These are phyloP conservation scores for Halyomorpha halys DNA, from an alignment of 1,140 invertebrate genomes.

Conservation along the genomic window DNA sequence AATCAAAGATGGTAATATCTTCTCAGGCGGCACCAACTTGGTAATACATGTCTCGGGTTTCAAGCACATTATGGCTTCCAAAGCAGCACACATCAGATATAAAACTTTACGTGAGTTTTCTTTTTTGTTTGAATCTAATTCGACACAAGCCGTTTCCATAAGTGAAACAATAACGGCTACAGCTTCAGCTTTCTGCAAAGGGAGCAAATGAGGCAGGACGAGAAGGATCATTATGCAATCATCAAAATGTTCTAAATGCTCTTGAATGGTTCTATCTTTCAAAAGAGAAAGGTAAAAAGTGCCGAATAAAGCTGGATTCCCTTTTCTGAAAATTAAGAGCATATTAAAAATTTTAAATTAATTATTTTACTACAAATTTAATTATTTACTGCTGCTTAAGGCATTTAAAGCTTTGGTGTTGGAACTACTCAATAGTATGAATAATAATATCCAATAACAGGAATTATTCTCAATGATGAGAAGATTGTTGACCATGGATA, in stretches of 20 bases:
- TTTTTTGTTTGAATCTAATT: not conserved
- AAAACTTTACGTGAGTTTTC: not conserved
- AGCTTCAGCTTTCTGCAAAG: slow-evolving; percentile 20
- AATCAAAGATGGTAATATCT: slow-evolving; percentile 14
- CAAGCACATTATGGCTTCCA: slow-evolving; percentile 20
- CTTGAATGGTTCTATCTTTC: not conserved
- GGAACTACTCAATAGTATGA: too few species aligned
- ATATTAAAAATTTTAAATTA: not conserved
- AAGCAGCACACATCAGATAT: not conserved
- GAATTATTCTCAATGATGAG: too few species aligned
- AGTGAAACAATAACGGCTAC: not conserved
- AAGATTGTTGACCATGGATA: too few species aligned
- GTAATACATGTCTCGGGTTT: slow-evolving; percentile 15
- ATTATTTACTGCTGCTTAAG: too few species aligned
- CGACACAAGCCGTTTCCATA: not conserved
- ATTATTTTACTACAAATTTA: too few species aligned
- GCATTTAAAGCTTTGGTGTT: too few species aligned
- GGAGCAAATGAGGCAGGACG: slow-evolving; percentile 22
- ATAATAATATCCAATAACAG: too few species aligned
- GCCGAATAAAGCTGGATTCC: not conserved
- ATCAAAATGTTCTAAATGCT: not conserved
- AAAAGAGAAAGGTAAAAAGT: not conserved
- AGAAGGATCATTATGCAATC: not conserved
- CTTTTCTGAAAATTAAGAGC: slow-evolving; percentile 9
- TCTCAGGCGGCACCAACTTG: slow-evolving; percentile 13